These are phyloP conservation scores for Urophycis tenuis DNA, from an alignment of 2,797 vertebrate species.

Conservation along the genomic window DNA sequence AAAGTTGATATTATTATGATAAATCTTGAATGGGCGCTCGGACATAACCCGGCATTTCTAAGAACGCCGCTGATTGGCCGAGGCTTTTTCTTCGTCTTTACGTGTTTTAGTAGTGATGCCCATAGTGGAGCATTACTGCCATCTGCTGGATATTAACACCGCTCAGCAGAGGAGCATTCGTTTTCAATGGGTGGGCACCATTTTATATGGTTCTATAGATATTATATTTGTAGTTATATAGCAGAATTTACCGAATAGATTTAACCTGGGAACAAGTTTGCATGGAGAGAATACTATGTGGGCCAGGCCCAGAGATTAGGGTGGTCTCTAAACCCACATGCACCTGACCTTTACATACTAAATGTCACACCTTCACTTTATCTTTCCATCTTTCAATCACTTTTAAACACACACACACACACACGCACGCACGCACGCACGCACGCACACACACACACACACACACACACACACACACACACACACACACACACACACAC, in stretches of 20 bases:
- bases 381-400: background rate
- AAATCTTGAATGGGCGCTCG: background rate
- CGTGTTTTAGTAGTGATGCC: background rate
- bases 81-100: background rate
- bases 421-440: too few species aligned
- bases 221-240: background rate
- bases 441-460: too few species aligned
- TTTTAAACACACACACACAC: too few species aligned
- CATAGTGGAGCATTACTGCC: background rate
- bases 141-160: background rate
- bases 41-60: conserved; percentile 51
- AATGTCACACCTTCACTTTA: too few species aligned
- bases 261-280: background rate
- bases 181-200: too few species aligned
- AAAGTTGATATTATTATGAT: background rate
- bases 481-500: too few species aligned
- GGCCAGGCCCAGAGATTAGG: background rate
- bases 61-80: conserved; percentile 52
- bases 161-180: too few species aligned
- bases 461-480: too few species aligned
- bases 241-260: background rate
- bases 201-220: too few species aligned
- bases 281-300: background rate
- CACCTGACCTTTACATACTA: too few species aligned
- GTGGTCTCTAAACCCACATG: too few species aligned